Base-by-base conservation (phyloP, 1,140 invertebrate genomes). In the Stenopsyche tienmushanensis region DNA sequence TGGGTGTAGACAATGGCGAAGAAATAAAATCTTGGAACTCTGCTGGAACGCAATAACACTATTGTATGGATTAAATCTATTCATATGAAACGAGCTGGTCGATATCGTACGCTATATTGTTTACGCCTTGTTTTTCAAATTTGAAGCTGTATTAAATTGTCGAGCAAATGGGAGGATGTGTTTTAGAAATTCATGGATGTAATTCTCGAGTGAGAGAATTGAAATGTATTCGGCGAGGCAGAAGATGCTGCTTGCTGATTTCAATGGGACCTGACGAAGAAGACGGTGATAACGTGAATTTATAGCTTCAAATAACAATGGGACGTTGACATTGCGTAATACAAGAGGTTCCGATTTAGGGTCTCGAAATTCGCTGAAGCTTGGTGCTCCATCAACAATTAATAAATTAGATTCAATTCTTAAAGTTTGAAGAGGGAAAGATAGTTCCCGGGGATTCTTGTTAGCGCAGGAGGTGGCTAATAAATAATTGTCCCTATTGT, bases 341-440 rank as follows among this genome's bases (percentile, higher is more conserved):
- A 47, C 44, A 47, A 13, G 44, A 20, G 10, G 18, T 13, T 15
- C 44, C 44, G 44, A 9, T 15, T 15, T 20, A 8, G 44, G 18
- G 10, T 34, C 29, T 13, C 29, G 29, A 34, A 34, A 34, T 34
- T 34, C 29, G 29, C 29, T 13, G 5, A 5, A 34, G 29, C 13
- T 34, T 34, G 13, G 8, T 7, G 7, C 10, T 9, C 8, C 10
- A 20, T 20, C 44, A 15, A 5, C 44, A 47, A 47, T 47, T 47
- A 47, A 47, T 47, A 47, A 47, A 47, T 47, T 47, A 47, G 18
- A 20, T 47, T 20, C 17, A 20, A 47, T 47, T 47, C 44, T 47
- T 8, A 47, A 20, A 47, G 18, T 47, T 47, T 47, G 5, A 39
- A 39, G 34, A 39, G n/a, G n/a, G 7, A 39, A 39, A 39, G 34